phyloP scores from a whole-genome alignment of 2,888 invertebrate species.

The Hyppa rectilinea region DNA sequence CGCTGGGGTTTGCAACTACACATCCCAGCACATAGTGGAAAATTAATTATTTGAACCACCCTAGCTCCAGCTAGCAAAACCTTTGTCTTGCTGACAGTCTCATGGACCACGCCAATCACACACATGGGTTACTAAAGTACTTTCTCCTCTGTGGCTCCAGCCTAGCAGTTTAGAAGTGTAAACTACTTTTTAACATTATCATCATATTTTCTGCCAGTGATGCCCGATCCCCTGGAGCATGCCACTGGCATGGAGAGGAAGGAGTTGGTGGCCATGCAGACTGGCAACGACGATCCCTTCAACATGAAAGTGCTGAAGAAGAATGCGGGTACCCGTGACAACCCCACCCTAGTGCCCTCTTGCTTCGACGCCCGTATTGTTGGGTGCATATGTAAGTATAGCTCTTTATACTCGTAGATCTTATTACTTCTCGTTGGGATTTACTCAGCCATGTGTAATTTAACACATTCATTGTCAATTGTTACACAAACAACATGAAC shows the following conservation, averaged over 20 bases:
- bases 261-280: conserved; percentile 95
- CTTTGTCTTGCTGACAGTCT: not conserved
- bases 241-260: conserved; percentile 98
- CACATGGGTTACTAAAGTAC: not conserved
- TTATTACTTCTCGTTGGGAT: not conserved
- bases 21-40: not conserved
- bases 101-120: too few species aligned
- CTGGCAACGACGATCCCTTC: conserved; percentile 97
- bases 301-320: conserved; percentile 96
- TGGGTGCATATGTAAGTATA: conserved; percentile 96
- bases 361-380: conserved; percentile 97
- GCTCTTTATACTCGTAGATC: not conserved
- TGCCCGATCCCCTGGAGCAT: conserved; percentile 97
- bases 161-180: not conserved
- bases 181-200: not conserved
- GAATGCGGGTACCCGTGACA: conserved; percentile 95
- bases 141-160: not conserved
- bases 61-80: not conserved
- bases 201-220: conserved; percentile 86
- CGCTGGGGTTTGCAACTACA: not conserved
- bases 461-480: too few species aligned
- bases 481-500: too few species aligned
- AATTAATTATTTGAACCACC: not conserved
- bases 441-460: not conserved
- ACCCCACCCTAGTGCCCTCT: conserved; percentile 97